Evolutionary conservation across 2,797 vertebrate genomes (phyloP).

Genomic region (Sebastolobus alascanus): DNA sequence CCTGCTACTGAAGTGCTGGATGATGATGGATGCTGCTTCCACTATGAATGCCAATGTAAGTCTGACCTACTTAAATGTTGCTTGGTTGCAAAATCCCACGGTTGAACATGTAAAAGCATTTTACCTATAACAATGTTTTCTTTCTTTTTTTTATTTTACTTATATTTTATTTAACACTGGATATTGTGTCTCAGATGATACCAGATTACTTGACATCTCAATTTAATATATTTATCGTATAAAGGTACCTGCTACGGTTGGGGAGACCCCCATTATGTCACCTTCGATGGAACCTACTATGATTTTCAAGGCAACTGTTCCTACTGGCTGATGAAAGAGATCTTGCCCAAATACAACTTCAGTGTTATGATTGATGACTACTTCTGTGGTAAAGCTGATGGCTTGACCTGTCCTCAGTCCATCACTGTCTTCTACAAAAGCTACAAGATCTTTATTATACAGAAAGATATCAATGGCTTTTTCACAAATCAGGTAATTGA

Average conservation of each 20-base stretch:
- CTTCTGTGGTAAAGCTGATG: conserved; percentile 76
- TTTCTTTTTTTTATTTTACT: not conserved
- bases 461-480: conserved; percentile 57
- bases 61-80: not conserved
- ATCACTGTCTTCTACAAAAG: conserved; percentile 87
- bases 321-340: conserved; percentile 90
- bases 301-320: conserved; percentile 92
- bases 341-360: conserved; percentile 80
- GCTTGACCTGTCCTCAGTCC: conserved; percentile 77
- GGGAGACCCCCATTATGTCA: conserved; percentile 90
- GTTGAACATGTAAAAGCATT: not conserved
- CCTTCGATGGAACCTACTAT: conserved; percentile 93
- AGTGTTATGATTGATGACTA: conserved; percentile 88
- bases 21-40: conserved; percentile 84
- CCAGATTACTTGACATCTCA: not conserved
- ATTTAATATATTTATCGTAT: not conserved
- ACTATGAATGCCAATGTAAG: conserved; percentile 86
- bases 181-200: not conserved
- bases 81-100: not conserved
- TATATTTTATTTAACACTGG: not conserved
- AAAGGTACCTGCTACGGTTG: conserved; percentile 91
- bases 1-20: conserved; percentile 79
- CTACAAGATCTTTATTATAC: conserved; percentile 86
- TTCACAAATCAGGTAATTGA: conserved; percentile 73
- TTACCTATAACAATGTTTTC: not conserved